A percentile compares a stretch with the other conserved stretches of the same genome.
Evolutionary conservation across 2,113 vertebrate genomes (phyloP).

Genomic region (Macquaria australasica): DNA sequence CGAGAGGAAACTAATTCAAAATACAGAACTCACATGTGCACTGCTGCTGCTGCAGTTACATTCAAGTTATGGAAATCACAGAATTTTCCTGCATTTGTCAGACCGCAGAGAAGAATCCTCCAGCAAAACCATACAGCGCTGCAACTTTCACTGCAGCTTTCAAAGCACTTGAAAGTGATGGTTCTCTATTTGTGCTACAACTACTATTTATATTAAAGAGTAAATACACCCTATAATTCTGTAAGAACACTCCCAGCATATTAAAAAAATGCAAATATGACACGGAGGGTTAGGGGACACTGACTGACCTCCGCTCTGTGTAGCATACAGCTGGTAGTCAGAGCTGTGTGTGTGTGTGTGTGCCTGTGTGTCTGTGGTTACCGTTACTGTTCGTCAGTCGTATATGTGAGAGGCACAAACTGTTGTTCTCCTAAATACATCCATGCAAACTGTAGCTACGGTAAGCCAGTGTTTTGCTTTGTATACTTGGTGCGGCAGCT

Average conservation of each 20-base stretch:
- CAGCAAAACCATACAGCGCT: constrained; percentile 11
- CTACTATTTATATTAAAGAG: neutral
- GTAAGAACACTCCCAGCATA: neutral
- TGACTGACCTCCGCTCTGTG: neutral
- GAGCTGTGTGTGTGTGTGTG: too few relatives aligned
- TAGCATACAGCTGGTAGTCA: neutral
- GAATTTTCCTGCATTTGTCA: constrained; percentile 7
- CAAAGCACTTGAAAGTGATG: neutral
- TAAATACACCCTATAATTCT: neutral
- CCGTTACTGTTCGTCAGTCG: too few relatives aligned
- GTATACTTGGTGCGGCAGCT: too few relatives aligned
- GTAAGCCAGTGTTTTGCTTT: neutral
- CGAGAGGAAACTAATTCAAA: constrained; percentile 19
- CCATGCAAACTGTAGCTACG: too few relatives aligned
- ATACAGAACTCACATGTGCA: neutral
- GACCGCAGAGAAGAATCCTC: constrained; percentile 22
- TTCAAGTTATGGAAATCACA: constrained; percentile 38
- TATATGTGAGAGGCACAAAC: too few relatives aligned
- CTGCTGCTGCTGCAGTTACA: neutral
- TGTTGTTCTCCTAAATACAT: neutral
- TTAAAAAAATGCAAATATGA: neutral
- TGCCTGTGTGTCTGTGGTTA: too few relatives aligned
- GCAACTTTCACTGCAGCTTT: constrained; percentile 24
- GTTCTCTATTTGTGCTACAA: neutral
- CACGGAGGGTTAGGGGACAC: neutral